Conservation (phyloP, 2,113 vertebrate species). For the Lepus timidus region DNA sequence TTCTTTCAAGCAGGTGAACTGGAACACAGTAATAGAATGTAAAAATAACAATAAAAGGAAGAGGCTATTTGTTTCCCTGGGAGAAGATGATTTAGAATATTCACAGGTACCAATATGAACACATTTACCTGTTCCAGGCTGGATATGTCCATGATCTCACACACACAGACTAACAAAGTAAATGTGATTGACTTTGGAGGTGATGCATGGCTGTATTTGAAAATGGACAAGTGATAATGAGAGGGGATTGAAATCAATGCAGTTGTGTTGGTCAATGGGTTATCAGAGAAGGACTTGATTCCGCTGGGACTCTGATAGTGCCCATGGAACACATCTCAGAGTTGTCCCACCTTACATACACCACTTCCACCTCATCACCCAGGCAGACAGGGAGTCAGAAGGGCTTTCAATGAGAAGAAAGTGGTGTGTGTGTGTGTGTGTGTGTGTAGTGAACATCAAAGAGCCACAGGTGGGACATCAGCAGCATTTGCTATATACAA, state of each 20-base stretch:
- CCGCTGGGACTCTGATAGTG: background rate
- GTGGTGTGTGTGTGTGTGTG: background rate
- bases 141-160: background rate
- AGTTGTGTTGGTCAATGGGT: background rate
- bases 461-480: background rate
- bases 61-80: background rate
- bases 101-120: background rate
- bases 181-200: background rate
- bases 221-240: background rate
- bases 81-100: background rate
- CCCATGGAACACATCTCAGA: background rate
- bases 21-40: background rate
- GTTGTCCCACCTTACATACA: background rate
- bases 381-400: background rate
- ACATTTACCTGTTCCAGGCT: background rate
- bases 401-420: background rate
- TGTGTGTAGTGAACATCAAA: background rate
- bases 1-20: background rate
- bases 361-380: background rate
- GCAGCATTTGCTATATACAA: background rate
- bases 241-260: background rate
- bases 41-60: constrained; percentile 28
- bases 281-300: background rate
- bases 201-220: background rate
- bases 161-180: background rate